Evolutionary conservation across 2,888 invertebrate genomes (phyloP), one percentile per base, ranked within the genome.

Genomic region (Phlogophora meticulosa): DNA sequence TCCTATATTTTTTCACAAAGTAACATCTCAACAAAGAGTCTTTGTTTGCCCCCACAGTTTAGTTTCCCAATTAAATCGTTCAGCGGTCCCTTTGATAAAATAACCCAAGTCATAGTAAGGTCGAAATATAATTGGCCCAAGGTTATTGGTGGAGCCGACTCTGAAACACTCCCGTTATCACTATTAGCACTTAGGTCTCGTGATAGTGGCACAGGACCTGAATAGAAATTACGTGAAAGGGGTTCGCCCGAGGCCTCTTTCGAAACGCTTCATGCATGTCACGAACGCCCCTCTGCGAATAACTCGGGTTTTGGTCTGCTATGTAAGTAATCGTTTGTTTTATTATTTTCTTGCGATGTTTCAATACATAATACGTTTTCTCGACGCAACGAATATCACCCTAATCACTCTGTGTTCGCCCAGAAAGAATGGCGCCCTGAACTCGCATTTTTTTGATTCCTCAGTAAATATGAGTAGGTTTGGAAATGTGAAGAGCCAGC

Each of bases 181-280:
- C 88, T 88, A 88, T 91, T 89, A 92, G 90, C 90, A 91, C 92
- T 92, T 90, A 92, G 91, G 88, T 86, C 87, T 84, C 83, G 78
- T 78, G 84, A 84, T 80, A 82, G 81, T 77, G 70, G 78, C 66
- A 84, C 88, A 81, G 76, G 84, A 74, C 75, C 83, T 89, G 94
- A 93, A 94, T 94, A 92, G 91, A 90, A 94, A 94, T 92, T 78
- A 85, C 78, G 83, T 82, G 81, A 88, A 90, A 91, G 85, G 87
- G 86, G 81, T 87, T 79, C 64, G 78, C 78, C 72, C 76, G 79
- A 72, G 81, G 82, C 78, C 78, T 69, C 59, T 62, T 64, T 57
- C 62, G 63, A 62, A 72, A 62, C 75, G 75, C 59, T 82, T 86
- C 87, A 93, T 91, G 92, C 93, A 68, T 76, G 91, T 92, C 93